phyloP scores from a whole-genome alignment of 2,888 invertebrate species.

The Bursaphelenchus okinawaensis region DNA sequence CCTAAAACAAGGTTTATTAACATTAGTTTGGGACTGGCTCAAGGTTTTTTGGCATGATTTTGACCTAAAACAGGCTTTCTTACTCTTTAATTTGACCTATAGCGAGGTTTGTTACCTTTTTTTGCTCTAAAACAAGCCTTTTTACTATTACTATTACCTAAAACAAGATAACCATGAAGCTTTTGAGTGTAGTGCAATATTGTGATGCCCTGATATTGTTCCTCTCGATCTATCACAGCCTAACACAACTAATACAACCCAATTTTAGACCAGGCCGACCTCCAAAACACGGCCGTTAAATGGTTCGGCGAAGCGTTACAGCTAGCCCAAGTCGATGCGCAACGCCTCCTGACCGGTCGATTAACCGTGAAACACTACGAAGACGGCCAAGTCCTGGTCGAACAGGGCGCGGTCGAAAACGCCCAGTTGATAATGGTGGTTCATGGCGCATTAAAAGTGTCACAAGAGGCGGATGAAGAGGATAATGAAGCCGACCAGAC shows the following conservation, averaged over 20 bases:
- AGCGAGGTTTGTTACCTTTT: no score
- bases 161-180: no score
- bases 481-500: conserved; percentile 61
- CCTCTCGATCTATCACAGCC: no score
- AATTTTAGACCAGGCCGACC: conserved; percentile 21
- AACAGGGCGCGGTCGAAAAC: conserved; percentile 50
- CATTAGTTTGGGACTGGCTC: no score
- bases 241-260: background rate
- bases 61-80: no score
- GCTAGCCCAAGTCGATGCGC: conserved; percentile 66
- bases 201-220: conserved; percentile 24
- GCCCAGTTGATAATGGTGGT: conserved; percentile 39
- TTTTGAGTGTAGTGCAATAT: conserved; percentile 13
- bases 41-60: no score
- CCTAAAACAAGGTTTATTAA: no score
- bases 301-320: conserved; percentile 50
- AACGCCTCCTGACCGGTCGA: conserved; percentile 29
- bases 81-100: no score
- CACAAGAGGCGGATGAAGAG: conserved; percentile 42
- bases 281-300: conserved; percentile 20
- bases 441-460: conserved; percentile 35
- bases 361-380: conserved; percentile 23
- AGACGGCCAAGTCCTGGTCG: conserved; percentile 42
- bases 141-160: no score
- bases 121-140: no score